Evolutionary conservation across 2,888 invertebrate genomes (phyloP).

Genomic region (Stratiomys singularior): DNA sequence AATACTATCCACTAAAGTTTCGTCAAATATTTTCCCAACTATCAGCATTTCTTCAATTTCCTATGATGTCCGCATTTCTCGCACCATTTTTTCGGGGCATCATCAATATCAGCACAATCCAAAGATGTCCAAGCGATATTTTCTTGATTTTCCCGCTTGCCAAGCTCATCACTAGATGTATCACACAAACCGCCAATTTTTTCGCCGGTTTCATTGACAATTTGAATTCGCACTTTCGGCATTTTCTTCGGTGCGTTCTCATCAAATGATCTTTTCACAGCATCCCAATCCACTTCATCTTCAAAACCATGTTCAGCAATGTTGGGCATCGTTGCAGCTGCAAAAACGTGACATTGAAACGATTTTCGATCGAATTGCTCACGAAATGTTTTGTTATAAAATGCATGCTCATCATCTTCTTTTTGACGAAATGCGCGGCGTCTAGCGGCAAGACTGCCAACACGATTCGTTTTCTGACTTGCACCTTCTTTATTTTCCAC

Average conservation of each 20-base stretch:
- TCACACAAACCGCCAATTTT: conserved; percentile 54
- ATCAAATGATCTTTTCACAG: conserved; percentile 53
- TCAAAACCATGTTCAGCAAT: conserved; percentile 44
- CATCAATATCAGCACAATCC: conserved; percentile 23
- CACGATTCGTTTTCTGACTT: neutral
- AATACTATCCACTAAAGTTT: neutral
- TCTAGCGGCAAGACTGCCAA: neutral
- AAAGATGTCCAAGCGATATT: conserved; percentile 44
- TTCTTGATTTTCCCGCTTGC: neutral
- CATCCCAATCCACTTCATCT: conserved; percentile 55
- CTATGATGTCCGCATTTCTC: conserved; percentile 50
- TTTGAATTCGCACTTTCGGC: conserved; percentile 50
- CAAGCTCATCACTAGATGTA: conserved; percentile 39
- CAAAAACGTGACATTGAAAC: conserved; percentile 46
- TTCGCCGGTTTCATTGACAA: conserved; percentile 54
- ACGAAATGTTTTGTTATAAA: conserved; percentile 56
- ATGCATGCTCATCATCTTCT: conserved; percentile 50
- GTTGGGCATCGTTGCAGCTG: conserved; percentile 51
- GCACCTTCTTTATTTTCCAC: neutral
- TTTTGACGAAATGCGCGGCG: neutral
- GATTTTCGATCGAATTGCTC: conserved; percentile 42
- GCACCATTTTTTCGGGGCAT: conserved; percentile 32
- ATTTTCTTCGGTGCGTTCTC: neutral
- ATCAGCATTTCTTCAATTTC: conserved; percentile 10
- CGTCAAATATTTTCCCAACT: conserved; percentile 29